Evolutionary conservation across 2,888 invertebrate species (phyloP).

Genomic region (Orthosia cruda): DNA sequence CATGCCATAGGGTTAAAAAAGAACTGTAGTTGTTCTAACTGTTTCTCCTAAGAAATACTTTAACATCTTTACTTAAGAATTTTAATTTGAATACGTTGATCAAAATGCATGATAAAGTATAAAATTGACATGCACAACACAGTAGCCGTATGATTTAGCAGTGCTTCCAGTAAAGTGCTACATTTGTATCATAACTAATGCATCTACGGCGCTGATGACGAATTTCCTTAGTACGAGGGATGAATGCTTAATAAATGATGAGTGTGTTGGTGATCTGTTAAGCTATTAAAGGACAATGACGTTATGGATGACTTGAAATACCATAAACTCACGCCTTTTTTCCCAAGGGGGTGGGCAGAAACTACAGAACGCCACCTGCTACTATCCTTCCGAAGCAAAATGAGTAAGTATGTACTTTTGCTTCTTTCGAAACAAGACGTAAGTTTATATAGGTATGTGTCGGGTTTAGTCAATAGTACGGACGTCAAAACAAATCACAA

Average conservation of each 20-base stretch:
- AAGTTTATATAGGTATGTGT: too few species aligned
- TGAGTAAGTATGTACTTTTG: too few species aligned
- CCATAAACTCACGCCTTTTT: too few species aligned
- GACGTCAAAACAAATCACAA: too few species aligned
- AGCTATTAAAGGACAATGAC: background rate
- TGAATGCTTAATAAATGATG: constrained; percentile 1
- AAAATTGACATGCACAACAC: constrained; percentile 18
- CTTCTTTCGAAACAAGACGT: too few species aligned
- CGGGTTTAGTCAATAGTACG: too few species aligned
- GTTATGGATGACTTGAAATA: background rate
- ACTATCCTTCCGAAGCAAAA: too few species aligned
- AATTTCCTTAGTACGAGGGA: background rate
- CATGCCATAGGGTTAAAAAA: too few species aligned
- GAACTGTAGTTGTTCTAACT: background rate
- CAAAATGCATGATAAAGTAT: background rate
- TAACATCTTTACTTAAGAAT: background rate
- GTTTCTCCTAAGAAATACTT: background rate
- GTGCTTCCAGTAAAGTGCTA: background rate
- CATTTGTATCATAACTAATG: background rate
- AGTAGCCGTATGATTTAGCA: constrained; percentile 3
- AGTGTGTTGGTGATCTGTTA: background rate
- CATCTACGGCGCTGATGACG: constrained; percentile 18
- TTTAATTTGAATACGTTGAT: background rate
- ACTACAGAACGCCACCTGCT: too few species aligned
- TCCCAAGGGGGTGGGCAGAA: too few species aligned